Base-by-base conservation (phyloP, 2,797 vertebrate species). In the Caiman crocodilus region DNA sequence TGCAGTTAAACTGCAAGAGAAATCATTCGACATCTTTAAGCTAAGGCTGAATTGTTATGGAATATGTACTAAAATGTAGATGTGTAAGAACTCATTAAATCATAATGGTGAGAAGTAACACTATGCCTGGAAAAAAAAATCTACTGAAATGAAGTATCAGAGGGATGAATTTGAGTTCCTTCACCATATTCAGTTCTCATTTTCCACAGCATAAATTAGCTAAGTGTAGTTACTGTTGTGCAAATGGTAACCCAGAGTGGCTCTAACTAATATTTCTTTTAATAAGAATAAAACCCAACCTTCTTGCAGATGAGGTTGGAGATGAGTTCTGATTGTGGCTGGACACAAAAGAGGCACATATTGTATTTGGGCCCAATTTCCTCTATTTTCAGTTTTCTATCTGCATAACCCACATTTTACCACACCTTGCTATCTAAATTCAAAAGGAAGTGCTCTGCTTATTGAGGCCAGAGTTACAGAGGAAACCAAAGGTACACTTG, bases 91-190 rank as follows among this genome's bases (percentile, higher is more conserved):
- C 7, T 91, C 77, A 69, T 67, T 82, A 88, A 87, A 63, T 17
- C 25, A 21, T 14, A 58, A 4, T 21, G 63, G 58, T 0, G 76
- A 42, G 25, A 86, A 90, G 80, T 1, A 5, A 2, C 0, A 80
- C 0, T 25, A 42, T 71, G 32, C 32, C 30, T 69, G 30, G 28
- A 74, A 59, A 61, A 59, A 61, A 87, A 84, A 28, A 85, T 90
- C 75, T 2, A 0, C 78, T 88, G 84, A 69, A 84, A 89, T 92
- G 30, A 56, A 55, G 13, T 25, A 5, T n/a, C 77, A 56, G n/a
- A 96, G 79, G 85, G 87, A 90, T n/a, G 57, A 7, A 55, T 77
- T 77, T 12, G 82, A 76, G 90, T 90, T 81, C 79, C 20, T 77
- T 87, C 20, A 6, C 42, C 76, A 26, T 5, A 71, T 55, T 85